Base-by-base conservation (phyloP, 2,797 vertebrate genomes). In the Scolopax rusticola region DNA sequence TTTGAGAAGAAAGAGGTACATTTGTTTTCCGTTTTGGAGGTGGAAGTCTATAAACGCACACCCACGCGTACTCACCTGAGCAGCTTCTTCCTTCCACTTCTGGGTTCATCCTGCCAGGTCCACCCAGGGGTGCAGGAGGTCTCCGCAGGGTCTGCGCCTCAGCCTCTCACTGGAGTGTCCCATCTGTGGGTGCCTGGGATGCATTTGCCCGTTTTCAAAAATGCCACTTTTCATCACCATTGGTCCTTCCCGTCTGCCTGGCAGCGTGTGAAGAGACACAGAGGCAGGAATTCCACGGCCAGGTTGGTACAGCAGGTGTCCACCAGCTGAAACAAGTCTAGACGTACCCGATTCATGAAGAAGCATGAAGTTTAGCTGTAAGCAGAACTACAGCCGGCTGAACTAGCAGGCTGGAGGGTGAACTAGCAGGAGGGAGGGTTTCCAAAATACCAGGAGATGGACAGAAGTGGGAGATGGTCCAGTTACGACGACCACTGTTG, bases 221-320 rank as follows among this genome's bases (percentile, higher is more conserved):
- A 32, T 30, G n/a, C 70, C 27, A 6, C 20, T 82, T 28, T 8
- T 24, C 4, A 0, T 19, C 48, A 24, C 21, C 28, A 13, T 40
- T 61, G 53, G 70, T 78, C 53, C 84, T 84, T 73, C n/a, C 30
- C 11, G 4, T 11, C 41, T 64, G 69, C 53, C 57, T 64, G 9
- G 15, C 61, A 71, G 80, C 24, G 40, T 30, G 25, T 32, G 13
- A 61, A 57, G 45, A 48, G 36, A 64, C 20, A 36, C 11, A 3
- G 1, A 9, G 71, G 30, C 50, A 69, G 68, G 32, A 91, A 51
- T 27, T 33, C 56, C 65, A 67, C 30, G 41, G 36, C 30, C 32
- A 28, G 53, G 23, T 86, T 53, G 1, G 0, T 9, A 41, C 23
- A 38, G 27, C 33, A 6, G 1, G 2, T 15, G 43, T 12, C 38